phyloP scores from a whole-genome alignment of 2,888 invertebrate species.

The Acanthosepion pharaonis region DNA sequence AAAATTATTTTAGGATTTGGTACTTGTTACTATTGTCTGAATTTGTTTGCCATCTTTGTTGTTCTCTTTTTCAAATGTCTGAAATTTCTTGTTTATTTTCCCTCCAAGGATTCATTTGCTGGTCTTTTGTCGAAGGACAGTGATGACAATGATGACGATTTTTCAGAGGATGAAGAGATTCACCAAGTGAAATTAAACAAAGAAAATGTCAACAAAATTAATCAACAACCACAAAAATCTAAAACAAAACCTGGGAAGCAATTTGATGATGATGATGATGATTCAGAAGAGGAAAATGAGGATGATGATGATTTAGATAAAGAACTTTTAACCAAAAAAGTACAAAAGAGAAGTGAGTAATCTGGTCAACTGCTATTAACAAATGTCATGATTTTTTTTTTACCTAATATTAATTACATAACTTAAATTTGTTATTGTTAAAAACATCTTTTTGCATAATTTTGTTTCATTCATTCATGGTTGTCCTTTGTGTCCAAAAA shows the following conservation, averaged over 20 bases:
- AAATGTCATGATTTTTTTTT: no score
- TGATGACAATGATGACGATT: conserved; percentile 50
- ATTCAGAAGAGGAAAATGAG: conserved; percentile 51
- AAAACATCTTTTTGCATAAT: no score
- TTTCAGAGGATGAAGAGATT: conserved; percentile 51
- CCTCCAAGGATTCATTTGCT: conserved; percentile 61
- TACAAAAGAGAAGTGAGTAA: conserved; percentile 66
- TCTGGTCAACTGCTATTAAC: not conserved
- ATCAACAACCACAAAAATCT: not conserved
- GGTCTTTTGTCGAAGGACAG: conserved; percentile 78
- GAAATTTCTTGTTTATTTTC: not conserved
- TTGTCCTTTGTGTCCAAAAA: no score
- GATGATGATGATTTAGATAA: conserved; percentile 63
- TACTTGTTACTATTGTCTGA: no score
- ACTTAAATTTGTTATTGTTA: no score
- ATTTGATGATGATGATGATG: conserved; percentile 55
- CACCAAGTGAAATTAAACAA: conserved; percentile 40
- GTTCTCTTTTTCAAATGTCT: not conserved
- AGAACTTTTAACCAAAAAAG: conserved; percentile 54
- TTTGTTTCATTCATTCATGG: no score
- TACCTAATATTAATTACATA: no score
- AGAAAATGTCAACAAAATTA: conserved; percentile 37
- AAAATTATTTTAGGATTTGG: no score
- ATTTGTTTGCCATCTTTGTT: no score
- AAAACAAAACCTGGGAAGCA: conserved; percentile 50